A percentile compares a stretch with the other conserved stretches of the same genome.
These are phyloP conservation scores for Tachuris rubrigastra DNA, from an alignment of 2,113 vertebrate genomes.

Conservation along the genomic window DNA sequence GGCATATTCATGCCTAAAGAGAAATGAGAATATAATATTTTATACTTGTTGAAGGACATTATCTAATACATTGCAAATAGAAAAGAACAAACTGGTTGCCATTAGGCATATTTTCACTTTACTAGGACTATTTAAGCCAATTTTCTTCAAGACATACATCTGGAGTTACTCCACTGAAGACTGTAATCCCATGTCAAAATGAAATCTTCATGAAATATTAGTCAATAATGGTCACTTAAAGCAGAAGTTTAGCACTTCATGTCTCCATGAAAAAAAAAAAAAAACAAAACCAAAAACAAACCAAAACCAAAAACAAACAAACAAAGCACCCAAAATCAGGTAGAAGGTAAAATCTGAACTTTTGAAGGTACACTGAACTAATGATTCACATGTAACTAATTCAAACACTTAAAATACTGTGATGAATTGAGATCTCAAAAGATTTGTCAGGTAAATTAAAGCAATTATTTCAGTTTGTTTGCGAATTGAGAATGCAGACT, in stretches of 20 bases:
- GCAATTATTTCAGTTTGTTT: conserved; percentile 30
- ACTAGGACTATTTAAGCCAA: background rate
- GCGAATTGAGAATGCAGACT: background rate
- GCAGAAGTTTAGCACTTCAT: background rate
- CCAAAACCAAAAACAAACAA: no score
- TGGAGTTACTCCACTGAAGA: background rate
- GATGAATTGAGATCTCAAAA: background rate
- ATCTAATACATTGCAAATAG: background rate
- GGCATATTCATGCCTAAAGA: background rate
- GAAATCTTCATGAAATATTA: background rate
- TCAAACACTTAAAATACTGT: background rate
- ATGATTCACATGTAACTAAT: background rate
- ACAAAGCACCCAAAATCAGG: rapidly evolving
- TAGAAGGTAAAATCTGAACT: background rate
- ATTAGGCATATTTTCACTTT: background rate
- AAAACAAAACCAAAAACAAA: no score
- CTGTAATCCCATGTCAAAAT: background rate
- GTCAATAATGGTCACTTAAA: background rate
- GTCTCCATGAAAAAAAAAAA: background rate
- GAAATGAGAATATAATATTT: background rate
- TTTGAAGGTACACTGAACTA: background rate
- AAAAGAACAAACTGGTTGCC: background rate
- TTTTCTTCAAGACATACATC: background rate
- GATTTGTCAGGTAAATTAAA: conserved; percentile 1
- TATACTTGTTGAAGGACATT: background rate